A percentile compares a stretch with the other conserved stretches of the same genome.
These are phyloP conservation scores for Acropora yongei DNA, from an alignment of 64 coral and sea anemone genomes.

Conservation along the genomic window DNA sequence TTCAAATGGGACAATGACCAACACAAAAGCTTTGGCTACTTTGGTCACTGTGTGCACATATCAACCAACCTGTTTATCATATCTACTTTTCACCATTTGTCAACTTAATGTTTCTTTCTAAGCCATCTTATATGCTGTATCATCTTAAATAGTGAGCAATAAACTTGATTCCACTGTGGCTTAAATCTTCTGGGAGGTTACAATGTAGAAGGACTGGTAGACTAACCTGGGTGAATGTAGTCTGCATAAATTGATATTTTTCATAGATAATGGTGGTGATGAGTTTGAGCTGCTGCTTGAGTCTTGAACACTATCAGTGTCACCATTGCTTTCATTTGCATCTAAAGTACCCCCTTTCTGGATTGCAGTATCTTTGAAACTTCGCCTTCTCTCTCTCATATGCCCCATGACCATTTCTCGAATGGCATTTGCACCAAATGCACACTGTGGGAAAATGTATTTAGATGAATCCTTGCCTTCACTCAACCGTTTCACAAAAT, in stretches of 20 bases:
- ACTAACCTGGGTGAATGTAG: conserved; percentile 18
- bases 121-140: conserved; percentile 15
- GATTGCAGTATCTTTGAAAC: background rate
- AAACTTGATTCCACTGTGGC: background rate
- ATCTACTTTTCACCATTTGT: conserved; percentile 7
- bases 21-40: no score
- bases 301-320: conserved; percentile 8
- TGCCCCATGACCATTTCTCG: conserved; percentile 25
- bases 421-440: conserved; percentile 13
- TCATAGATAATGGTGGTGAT: background rate
- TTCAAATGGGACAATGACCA: no score
- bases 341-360: background rate
- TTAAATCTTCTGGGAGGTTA: background rate
- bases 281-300: conserved; percentile 18
- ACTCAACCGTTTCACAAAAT: conserved; percentile 18
- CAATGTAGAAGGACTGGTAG: background rate
- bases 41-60: background rate
- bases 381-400: background rate
- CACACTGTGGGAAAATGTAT: conserved; percentile 9
- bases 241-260: conserved; percentile 21
- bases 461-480: conserved; percentile 8
- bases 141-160: conserved; percentile 4
- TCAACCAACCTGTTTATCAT: background rate
- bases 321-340: background rate
- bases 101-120: background rate